Conservation (phyloP, 2,113 vertebrate genomes). For the Sterrhoptilus dennistouni region DNA sequence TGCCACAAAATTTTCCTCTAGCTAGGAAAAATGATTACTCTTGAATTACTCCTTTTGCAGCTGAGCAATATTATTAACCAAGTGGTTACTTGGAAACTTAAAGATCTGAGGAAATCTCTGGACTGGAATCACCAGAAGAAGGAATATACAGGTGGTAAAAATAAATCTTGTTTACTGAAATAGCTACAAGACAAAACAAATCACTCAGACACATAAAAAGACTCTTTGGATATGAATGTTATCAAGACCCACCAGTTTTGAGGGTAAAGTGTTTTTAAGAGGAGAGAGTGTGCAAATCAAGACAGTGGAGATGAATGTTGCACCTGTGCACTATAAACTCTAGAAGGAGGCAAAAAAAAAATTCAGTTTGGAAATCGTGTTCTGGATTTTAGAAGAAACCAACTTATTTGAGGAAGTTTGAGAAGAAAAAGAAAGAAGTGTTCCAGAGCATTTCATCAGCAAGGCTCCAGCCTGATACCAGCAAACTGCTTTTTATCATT, state of each 20-base stretch:
- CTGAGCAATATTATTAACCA: not conserved
- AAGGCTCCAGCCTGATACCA: not conserved
- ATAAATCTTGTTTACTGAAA: not conserved
- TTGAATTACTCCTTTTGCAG: not conserved
- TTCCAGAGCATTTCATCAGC: not conserved
- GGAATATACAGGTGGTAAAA: fast-evolving
- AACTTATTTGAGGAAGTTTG: not conserved
- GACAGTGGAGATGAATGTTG: not conserved
- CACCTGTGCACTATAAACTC: not conserved
- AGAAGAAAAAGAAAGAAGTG: not conserved
- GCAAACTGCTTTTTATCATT: not conserved
- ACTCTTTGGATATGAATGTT: not conserved
- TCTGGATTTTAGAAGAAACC: not conserved
- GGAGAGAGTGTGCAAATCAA: not conserved
- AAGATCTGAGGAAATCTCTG: not conserved
- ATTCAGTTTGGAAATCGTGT: not conserved
- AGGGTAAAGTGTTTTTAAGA: not conserved
- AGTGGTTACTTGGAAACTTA: not conserved
- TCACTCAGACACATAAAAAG: not conserved
- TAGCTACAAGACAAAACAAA: not conserved
- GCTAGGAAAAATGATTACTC: not conserved
- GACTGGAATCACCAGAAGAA: not conserved
- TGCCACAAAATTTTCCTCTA: not conserved
- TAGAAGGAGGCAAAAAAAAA: not conserved
- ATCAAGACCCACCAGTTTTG: not conserved